Base-by-base conservation (phyloP, 92 coral and sea anemone genomes). In the Phenganax marumi region DNA sequence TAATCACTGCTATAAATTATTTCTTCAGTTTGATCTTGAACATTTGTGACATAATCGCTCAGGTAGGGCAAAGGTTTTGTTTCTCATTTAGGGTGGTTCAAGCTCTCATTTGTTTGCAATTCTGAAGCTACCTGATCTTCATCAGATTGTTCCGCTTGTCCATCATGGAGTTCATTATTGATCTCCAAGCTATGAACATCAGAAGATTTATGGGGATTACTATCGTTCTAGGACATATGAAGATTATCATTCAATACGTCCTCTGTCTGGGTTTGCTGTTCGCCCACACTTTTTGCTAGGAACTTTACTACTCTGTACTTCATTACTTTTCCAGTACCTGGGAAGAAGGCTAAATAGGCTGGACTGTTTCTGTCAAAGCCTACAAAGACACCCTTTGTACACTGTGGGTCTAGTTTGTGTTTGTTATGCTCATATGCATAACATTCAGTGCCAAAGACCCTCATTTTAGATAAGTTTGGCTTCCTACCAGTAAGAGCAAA, bases 361-460 rank as follows among this genome's bases (percentile, higher is more conserved):
- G 88, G 91, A 46, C 88, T 85, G 55, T 75, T 82, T 51, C 65
- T 84, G 73, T 87, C 86, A 68, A 80, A 86, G n/a, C n/a, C n/a
- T n/a, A n/a, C n/a, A n/a, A n/a, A n/a, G n/a, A n/a, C n/a, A n/a
- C n/a, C n/a, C n/a, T n/a, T n/a, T n/a, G n/a, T n/a, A n/a, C n/a
- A n/a, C n/a, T n/a, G n/a, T n/a, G n/a, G n/a, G n/a, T n/a, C n/a
- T n/a, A n/a, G n/a, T n/a, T n/a, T n/a, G n/a, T n/a, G n/a, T n/a
- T n/a, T n/a, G n/a, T n/a, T n/a, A 52, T 85, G 83, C 75, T 50
- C 55, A 62, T 83, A 83, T 21, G 87, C 84, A 69, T 68, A 83
- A 55, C 87, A 83, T 53, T 58, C 86, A 9, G 82, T 72, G 46
- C 91, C 91, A 79, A 88, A 88, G n/a, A 88, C 85, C 64, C 91